Evolutionary conservation across 2,113 vertebrate species (phyloP).

Genomic region (Hemibagrus wyckioides): DNA sequence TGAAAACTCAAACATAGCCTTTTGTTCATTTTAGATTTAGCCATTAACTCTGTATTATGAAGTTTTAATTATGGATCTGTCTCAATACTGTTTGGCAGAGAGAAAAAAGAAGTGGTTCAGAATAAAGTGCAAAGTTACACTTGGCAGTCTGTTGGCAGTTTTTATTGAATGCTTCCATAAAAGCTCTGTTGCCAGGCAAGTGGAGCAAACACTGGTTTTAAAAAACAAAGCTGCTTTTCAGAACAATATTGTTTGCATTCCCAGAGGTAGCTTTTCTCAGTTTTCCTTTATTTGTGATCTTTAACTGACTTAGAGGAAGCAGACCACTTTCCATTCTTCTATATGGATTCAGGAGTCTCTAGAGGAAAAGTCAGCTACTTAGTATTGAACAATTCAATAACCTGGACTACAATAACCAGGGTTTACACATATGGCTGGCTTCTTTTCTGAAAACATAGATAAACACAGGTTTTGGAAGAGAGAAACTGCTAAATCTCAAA

Average conservation of each 20-base stretch:
- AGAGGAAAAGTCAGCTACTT: conserved; percentile 60
- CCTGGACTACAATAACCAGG: conserved; percentile 53
- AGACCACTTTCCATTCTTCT: conserved; percentile 52
- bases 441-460: conserved; percentile 53
- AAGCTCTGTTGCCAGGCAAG: conserved; percentile 43
- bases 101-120: conserved; percentile 20
- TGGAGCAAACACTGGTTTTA: conserved; percentile 58
- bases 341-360: conserved; percentile 65
- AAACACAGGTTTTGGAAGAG: conserved; percentile 34
- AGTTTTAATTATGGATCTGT: conserved; percentile 45
- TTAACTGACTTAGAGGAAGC: conserved; percentile 65
- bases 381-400: conserved; percentile 70
- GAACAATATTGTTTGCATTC: conserved; percentile 57
- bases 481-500: not conserved
- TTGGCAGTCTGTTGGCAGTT: conserved; percentile 39
- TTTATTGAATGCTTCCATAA: conserved; percentile 41
- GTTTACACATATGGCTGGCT: conserved; percentile 58
- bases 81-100: conserved; percentile 26
- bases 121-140: conserved; percentile 39
- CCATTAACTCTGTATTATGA: conserved; percentile 40
- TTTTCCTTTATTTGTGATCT: conserved; percentile 71
- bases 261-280: conserved; percentile 68
- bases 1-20: conserved; percentile 5
- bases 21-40: conserved; percentile 40
- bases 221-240: conserved; percentile 58